Conservation (phyloP, 2,113 vertebrate genomes). For the Saguinus midas region DNA sequence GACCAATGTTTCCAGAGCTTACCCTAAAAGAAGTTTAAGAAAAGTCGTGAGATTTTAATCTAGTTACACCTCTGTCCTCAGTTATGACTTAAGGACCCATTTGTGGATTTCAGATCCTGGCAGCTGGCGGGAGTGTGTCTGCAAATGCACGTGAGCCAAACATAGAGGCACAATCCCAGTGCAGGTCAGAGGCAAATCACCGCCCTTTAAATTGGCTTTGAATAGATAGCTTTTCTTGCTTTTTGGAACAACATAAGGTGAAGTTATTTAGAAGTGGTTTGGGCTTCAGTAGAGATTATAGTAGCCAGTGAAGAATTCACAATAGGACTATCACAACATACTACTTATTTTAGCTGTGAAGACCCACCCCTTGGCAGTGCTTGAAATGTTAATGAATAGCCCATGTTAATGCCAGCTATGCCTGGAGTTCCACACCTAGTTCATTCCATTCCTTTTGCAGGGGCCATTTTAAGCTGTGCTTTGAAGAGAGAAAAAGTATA, state of each 20-base stretch:
- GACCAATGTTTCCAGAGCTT: neutral
- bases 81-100: neutral
- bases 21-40: neutral
- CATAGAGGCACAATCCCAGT: rapidly evolving
- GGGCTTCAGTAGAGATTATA: neutral
- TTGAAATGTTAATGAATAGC: neutral
- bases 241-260: neutral
- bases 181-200: neutral
- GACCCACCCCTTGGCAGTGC: neutral
- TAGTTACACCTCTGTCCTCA: neutral
- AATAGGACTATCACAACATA: neutral
- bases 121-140: too few relatives aligned
- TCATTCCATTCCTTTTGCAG: neutral
- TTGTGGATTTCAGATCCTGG: neutral
- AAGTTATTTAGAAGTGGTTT: neutral
- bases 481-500: neutral
- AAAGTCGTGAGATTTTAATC: neutral
- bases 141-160: neutral
- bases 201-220: neutral
- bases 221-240: neutral
- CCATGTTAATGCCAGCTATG: neutral
- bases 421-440: neutral
- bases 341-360: neutral
- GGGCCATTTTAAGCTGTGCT: neutral
- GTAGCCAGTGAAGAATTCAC: neutral